Percentiles rank a stretch among this genome's conserved stretches.
Conservation (phyloP, 1,140 invertebrate species). For the Ditylenchus dipsaci region DNA sequence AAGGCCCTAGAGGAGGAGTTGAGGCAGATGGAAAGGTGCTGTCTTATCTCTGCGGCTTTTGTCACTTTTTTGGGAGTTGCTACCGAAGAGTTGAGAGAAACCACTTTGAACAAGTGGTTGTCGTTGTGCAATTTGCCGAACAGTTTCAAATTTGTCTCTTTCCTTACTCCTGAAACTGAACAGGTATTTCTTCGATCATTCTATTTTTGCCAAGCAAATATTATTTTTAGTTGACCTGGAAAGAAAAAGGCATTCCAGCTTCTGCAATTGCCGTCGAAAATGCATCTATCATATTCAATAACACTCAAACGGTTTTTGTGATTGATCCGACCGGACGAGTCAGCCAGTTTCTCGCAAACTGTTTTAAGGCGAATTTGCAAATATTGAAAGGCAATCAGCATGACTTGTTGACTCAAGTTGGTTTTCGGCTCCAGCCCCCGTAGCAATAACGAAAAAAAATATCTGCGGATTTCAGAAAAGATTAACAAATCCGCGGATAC, state of each 20-base stretch:
- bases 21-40: slow-evolving; percentile 66
- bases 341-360: slow-evolving; percentile 72
- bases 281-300: slow-evolving; percentile 70
- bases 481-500: too few species aligned
- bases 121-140: slow-evolving; percentile 19
- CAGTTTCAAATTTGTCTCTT: slow-evolving; percentile 36
- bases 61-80: slow-evolving; percentile 71
- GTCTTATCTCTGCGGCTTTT: slow-evolving; percentile 66
- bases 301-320: slow-evolving; percentile 68
- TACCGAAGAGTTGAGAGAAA: slow-evolving; percentile 68
- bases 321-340: slow-evolving; percentile 83
- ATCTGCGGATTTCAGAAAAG: too few species aligned
- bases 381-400: slow-evolving; percentile 40
- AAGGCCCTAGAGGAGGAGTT: slow-evolving; percentile 63
- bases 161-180: slow-evolving; percentile 44
- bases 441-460: too few species aligned
- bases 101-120: slow-evolving; percentile 65
- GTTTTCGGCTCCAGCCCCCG: slow-evolving; percentile 4
- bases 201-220: slow-evolving; percentile 46
- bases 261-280: slow-evolving; percentile 77
- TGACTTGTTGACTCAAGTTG: slow-evolving; percentile 47
- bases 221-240: slow-evolving; percentile 77
- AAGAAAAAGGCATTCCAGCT: slow-evolving; percentile 74
- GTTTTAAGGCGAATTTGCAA: slow-evolving; percentile 24
- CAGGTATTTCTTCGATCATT: slow-evolving; percentile 18